Evolutionary conservation across 2,888 invertebrate species (phyloP), one percentile per base, ranked within the genome.

Genomic region (Abrostola tripartita): DNA sequence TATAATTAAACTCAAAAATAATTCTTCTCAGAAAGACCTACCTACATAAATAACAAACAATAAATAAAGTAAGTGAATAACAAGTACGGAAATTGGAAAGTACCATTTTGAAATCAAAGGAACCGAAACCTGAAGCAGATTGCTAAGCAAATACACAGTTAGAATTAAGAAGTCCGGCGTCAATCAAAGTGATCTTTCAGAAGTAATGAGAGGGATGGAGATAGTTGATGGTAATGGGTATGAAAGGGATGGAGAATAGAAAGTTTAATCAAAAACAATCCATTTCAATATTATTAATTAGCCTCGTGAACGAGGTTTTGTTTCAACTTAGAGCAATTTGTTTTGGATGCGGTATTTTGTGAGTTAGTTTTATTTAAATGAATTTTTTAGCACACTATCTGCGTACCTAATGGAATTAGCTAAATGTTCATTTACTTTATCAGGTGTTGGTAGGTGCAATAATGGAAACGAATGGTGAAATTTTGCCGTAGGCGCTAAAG

Each of bases 281-380:
- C 83, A 86, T 88, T 89, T 86, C 85, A 87, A 88, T 90, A 86
- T 85, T 90, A 89, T 88, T 89, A 90, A 90, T 89, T 89, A 88
- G 83, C 77, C 56, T 71, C 66, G 74, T 60, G 71, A 80, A 81
- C 76, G 76, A 79, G 81, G 81, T 82, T 86, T 83, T 75, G 71
- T 65, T 71, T 35, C n/a, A 7, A 42, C 47, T 44, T 57, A 6
- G 53, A 61, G 42, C 36, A 56, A 37, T 0, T 8, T 36, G 0
- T 8, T 51, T 49, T 81, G 56, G 83, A 85, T 81, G 55, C 38
- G 83, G 73, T 44, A 71, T 41, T 35, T 66, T n/a, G 38, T 35
- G 37, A 24, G n/a, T n/a, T 10, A 35, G n/a, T 1, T 40, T 36
- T 52, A 24, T 61, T 11, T 40, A 52, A 24, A 12, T 14, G n/a